A percentile compares a stretch with the other conserved stretches of the same genome.
Conservation (phyloP, 2,113 vertebrate genomes). For the Suricata suricatta region DNA sequence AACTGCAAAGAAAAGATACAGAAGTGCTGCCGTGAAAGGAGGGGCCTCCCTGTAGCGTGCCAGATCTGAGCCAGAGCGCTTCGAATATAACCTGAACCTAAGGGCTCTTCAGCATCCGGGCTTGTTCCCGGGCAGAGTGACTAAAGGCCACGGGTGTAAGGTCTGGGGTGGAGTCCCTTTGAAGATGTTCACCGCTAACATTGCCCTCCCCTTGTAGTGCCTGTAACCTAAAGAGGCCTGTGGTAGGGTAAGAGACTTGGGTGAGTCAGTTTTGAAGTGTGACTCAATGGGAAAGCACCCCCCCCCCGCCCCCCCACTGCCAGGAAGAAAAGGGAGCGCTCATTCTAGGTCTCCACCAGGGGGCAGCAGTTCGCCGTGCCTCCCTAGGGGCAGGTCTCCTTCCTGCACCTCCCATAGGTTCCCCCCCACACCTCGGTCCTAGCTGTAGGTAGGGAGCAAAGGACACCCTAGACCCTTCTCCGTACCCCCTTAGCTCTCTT, state of each 20-base stretch:
- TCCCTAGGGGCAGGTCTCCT: background rate
- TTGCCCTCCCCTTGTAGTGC: background rate
- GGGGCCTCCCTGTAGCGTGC: background rate
- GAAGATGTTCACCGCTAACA: background rate
- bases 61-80: too few species aligned
- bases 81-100: background rate
- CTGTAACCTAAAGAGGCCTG: background rate
- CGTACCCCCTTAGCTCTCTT: background rate
- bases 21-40: background rate
- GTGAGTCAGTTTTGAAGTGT: background rate
- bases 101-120: too few species aligned
- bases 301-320: too few species aligned
- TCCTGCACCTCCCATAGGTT: too few species aligned
- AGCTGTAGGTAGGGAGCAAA: background rate
- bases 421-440: background rate
- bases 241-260: background rate
- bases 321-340: background rate
- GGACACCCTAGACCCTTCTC: background rate
- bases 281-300: background rate
- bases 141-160: background rate
- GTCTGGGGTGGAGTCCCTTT: background rate
- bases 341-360: conserved; percentile 41
- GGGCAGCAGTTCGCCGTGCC: conserved; percentile 26
- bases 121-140: background rate
- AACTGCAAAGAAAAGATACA: background rate